Base-by-base conservation (phyloP, 2,888 invertebrate species). In the Diogma glabrata region DNA sequence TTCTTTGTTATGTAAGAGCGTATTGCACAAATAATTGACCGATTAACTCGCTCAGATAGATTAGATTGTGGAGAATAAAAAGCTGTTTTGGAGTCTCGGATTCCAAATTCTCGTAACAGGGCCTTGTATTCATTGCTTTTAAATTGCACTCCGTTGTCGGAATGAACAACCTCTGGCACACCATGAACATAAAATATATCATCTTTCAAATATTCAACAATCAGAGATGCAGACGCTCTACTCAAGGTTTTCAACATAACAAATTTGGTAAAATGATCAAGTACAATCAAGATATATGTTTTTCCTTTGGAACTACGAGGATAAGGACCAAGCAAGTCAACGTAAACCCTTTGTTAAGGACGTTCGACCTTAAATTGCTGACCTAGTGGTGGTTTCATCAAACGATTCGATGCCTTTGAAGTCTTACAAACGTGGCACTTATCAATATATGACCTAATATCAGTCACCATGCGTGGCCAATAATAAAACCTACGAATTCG, bases 51-150 rank as follows among this genome's bases (percentile, higher is more conserved):
- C 51, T 64, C 64, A 0, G 59, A 58, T 7, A 63, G 61, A 51
- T 66, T 65, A 2, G 54, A 53, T 55, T 66, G 65, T 0, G 65
- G 63, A 16, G 62, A 59, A 51, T 65, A 64, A 10, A 51, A 40
- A 2, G 58, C 54, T 22, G 57, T 61, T 16, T 53, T 57, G 1
- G 49, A n/a, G 6, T 60, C 47, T 10, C 17, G 52, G 2, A 54
- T 38, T 8, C 57, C 51, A 45, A 57, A 60, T 10, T 45, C 49
- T 12, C 23, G 19, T 12, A 56, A 30, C 4, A 59, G 50, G 9
- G 17, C 22, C 16, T 36, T 36, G n/a, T 36, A 36, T 36, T 36
- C 36, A 4, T 7, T 10, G n/a, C 36, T 36, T 12, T 23, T 43
- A 52, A 59, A 61, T 48, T 60, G 60, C 8, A 52, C 49, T 1